Evolutionary conservation across 2,888 invertebrate genomes (phyloP).

Genomic region (Balanococcus diminutus): DNA sequence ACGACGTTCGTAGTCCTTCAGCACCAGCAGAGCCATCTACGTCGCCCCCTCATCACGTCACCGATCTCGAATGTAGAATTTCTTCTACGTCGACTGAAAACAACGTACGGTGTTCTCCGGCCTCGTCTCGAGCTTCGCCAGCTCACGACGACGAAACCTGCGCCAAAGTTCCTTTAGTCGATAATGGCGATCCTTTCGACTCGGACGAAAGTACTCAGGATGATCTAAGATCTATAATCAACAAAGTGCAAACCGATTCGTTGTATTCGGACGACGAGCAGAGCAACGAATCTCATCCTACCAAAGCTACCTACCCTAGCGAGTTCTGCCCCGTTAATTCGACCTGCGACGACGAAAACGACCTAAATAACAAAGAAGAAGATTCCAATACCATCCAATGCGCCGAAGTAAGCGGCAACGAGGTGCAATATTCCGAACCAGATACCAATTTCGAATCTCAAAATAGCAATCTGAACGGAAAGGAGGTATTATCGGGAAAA

Average conservation of each 20-base stretch:
- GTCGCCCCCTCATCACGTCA: neutral
- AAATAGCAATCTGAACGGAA: neutral
- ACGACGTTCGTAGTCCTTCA: neutral
- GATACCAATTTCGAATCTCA: conserved; percentile 24
- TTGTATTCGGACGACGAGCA: conserved; percentile 44
- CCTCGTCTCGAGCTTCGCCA: neutral
- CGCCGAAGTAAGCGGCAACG: neutral
- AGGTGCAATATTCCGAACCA: neutral
- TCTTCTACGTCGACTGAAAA: neutral
- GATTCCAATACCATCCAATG: neutral
- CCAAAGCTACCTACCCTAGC: neutral
- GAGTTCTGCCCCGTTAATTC: conserved; percentile 10
- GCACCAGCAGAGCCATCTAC: neutral
- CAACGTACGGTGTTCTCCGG: neutral
- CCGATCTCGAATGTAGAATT: neutral
- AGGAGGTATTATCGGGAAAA: neutral
- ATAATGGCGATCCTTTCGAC: conserved; percentile 13
- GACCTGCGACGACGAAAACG: neutral
- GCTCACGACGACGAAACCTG: neutral
- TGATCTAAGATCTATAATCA: conserved; percentile 17
- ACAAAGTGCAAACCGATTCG: conserved; percentile 47
- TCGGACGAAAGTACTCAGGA: conserved; percentile 46
- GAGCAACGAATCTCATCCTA: neutral
- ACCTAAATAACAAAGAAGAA: neutral
- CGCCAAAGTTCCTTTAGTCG: neutral